A percentile compares a stretch with the other conserved stretches of the same genome.
Evolutionary conservation across 2,797 vertebrate species (phyloP).

Genomic region (Acestrorhynchus altus): DNA sequence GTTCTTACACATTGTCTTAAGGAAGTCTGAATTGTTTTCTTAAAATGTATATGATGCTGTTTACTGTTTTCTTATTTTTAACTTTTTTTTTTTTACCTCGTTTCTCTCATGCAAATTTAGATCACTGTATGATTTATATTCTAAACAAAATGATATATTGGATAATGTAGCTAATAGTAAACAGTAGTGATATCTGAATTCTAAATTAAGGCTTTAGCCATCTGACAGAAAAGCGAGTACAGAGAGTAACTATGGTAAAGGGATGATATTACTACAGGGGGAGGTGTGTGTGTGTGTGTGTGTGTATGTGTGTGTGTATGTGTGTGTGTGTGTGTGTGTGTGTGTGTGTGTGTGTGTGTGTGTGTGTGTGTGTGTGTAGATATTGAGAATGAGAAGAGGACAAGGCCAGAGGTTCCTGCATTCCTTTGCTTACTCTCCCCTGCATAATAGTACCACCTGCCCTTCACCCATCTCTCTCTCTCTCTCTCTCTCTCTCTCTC

Average conservation of each 20-base stretch:
- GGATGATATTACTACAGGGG: background rate
- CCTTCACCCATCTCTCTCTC: slow-evolving; percentile 9
- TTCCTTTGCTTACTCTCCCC: slow-evolving; percentile 34
- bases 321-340: background rate
- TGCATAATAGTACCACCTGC: slow-evolving; percentile 57
- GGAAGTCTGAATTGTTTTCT: too few relatives aligned
- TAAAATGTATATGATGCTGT: too few relatives aligned
- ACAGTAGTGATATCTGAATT: too few relatives aligned
- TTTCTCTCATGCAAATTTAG: too few relatives aligned
- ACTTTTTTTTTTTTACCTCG: too few relatives aligned
- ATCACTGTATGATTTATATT: too few relatives aligned
- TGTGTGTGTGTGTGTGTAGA: background rate
- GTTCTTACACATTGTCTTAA: too few relatives aligned
- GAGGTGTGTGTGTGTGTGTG: background rate
- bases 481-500: slow-evolving; percentile 7
- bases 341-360: too few relatives aligned
- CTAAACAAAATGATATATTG: too few relatives aligned
- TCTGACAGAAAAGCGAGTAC: slow-evolving; percentile 22
- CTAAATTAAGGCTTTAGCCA: slow-evolving; percentile 2
- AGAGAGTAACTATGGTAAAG: background rate
- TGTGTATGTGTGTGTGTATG: background rate
- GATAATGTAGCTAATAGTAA: background rate
- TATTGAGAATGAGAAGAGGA: background rate
- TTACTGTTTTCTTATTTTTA: too few relatives aligned
- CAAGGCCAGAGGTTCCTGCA: slow-evolving; percentile 32